phyloP scores from a whole-genome alignment of 2,797 vertebrate genomes.

The Sebastes ruberrimus region DNA sequence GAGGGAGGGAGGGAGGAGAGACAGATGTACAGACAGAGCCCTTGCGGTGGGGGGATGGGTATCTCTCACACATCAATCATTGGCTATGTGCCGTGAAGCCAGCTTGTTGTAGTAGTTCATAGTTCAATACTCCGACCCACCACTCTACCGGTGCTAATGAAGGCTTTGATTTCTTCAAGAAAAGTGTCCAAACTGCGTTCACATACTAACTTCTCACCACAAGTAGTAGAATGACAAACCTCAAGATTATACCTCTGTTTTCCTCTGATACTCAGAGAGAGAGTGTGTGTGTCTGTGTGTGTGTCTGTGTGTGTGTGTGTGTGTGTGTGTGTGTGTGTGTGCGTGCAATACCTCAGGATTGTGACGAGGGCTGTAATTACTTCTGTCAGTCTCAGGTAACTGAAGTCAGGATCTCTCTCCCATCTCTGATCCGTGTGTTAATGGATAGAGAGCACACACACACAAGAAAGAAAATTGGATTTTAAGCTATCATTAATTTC shows the following conservation, averaged over 20 bases:
- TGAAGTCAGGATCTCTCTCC: constrained; percentile 48
- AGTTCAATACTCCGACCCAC: constrained; percentile 70
- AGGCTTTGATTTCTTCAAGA: constrained; percentile 39
- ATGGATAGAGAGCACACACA: constrained; percentile 10
- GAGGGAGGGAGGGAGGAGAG: constrained; percentile 70
- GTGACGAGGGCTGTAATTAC: constrained; percentile 65
- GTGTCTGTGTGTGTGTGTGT: background rate
- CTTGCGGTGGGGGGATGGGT: constrained; percentile 78
- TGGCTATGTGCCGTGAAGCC: constrained; percentile 72
- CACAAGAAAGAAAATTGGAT: constrained; percentile 37
- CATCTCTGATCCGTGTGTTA: constrained; percentile 42
- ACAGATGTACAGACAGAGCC: constrained; percentile 88
- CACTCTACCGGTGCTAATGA: constrained; percentile 53
- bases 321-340: background rate
- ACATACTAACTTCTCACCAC: constrained; percentile 31
- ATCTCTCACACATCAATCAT: constrained; percentile 84
- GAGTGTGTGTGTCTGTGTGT: background rate
- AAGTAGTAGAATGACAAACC: constrained; percentile 9
- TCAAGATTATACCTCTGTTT: constrained; percentile 28
- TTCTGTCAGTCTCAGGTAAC: constrained; percentile 69
- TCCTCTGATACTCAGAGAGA: background rate
- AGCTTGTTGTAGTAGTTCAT: constrained; percentile 74
- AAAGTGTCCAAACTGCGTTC: constrained; percentile 50
- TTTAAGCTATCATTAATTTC: constrained; percentile 37
- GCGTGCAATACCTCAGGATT: constrained; percentile 32